phyloP scores from a whole-genome alignment of 2,888 invertebrate species.

The Strigamia transsilvanica region DNA sequence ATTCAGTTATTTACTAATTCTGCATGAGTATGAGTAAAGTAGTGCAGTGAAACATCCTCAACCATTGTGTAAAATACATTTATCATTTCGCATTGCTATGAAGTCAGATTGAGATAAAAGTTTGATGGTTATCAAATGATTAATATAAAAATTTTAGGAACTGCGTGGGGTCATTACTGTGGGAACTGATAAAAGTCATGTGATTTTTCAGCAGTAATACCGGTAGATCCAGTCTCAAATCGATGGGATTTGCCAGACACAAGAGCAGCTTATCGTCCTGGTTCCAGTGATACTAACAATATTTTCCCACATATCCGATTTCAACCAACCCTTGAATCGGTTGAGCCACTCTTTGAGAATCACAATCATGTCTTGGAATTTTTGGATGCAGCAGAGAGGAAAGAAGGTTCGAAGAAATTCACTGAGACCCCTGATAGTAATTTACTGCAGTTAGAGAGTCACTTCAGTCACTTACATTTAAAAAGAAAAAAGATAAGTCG shows the following conservation, averaged over 20 bases:
- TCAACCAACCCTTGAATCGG: slow-evolving; percentile 60
- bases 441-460: background rate
- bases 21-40: background rate
- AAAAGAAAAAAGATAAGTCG: background rate
- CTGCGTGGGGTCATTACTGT: background rate
- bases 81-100: background rate
- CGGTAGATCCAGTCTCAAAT: background rate
- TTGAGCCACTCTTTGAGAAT: slow-evolving; percentile 60
- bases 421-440: background rate
- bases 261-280: slow-evolving; percentile 58
- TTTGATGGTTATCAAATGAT: background rate
- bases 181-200: background rate
- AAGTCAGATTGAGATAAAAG: background rate
- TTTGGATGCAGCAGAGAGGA: slow-evolving; percentile 6
- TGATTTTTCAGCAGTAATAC: background rate
- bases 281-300: slow-evolving; percentile 25
- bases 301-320: slow-evolving; percentile 58
- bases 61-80: background rate
- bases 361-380: background rate
- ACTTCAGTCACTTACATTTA: background rate
- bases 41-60: background rate
- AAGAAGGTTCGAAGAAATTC: slow-evolving; percentile 26
- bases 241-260: slow-evolving; percentile 50
- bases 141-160: too few species aligned
- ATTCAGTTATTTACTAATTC: background rate